Evolutionary conservation across 2,797 vertebrate genomes (phyloP).

Genomic region (Clarias platycephalus): DNA sequence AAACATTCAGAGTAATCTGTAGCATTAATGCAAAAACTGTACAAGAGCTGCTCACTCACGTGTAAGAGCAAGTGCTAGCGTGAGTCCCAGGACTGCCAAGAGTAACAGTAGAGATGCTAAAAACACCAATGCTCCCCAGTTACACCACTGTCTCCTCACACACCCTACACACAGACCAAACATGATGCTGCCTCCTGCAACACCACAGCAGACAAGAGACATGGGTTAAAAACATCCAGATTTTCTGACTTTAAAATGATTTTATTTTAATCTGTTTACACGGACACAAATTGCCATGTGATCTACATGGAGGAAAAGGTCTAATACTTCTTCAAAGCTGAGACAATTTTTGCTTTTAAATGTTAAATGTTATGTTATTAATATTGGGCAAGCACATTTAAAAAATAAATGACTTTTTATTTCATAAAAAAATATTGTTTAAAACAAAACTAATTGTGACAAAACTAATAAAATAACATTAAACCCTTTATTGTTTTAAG

Average conservation of each 20-base stretch:
- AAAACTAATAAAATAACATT: not conserved
- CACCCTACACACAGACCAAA: conserved; percentile 59
- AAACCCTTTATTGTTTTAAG: not conserved
- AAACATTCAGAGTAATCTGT: not conserved
- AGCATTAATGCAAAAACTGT: not conserved
- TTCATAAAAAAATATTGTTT: not conserved
- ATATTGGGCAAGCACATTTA: not conserved
- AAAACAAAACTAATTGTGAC: too few relatives aligned
- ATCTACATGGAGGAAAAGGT: not conserved
- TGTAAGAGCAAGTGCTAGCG: conserved; percentile 69
- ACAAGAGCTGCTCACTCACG: conserved; percentile 62
- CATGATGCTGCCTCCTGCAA: conserved; percentile 52
- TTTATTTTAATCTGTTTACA: not conserved
- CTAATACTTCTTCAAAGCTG: not conserved
- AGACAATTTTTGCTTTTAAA: not conserved
- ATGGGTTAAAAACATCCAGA: not conserved
- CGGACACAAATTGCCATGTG: not conserved
- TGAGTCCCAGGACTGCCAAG: conserved; percentile 66
- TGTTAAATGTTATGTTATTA: not conserved
- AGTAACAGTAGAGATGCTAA: conserved; percentile 61
- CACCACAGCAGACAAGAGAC: not conserved
- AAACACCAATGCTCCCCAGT: conserved; percentile 62
- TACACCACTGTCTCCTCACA: conserved; percentile 54
- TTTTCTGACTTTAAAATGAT: not conserved
- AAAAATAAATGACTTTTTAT: not conserved